Conservation (phyloP, 2,797 vertebrate species). For the Sebastes minor region DNA sequence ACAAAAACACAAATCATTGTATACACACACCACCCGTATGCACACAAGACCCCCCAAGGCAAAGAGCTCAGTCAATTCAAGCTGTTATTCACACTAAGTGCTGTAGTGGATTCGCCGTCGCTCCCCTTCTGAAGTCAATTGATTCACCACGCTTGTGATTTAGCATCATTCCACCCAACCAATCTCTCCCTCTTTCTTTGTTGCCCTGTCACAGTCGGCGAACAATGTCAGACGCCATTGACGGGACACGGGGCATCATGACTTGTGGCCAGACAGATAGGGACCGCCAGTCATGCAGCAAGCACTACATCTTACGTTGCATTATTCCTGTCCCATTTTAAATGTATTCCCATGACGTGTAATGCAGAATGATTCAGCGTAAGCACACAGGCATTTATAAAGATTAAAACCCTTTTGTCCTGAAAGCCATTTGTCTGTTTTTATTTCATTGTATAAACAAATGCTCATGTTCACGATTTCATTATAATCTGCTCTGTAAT, state of each 20-base stretch:
- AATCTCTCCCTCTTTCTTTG: constrained; percentile 15
- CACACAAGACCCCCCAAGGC: constrained; percentile 13
- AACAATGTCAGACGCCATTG: constrained; percentile 20
- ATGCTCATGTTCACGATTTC: constrained; percentile 30
- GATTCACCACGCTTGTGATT: constrained; percentile 47
- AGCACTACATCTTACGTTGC: background rate
- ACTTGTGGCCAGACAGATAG: background rate
- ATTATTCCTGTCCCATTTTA: constrained; percentile 12
- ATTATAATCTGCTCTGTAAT: constrained; percentile 55
- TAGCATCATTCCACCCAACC: constrained; percentile 20
- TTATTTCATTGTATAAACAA: constrained; percentile 37
- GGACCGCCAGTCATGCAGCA: constrained; percentile 3
- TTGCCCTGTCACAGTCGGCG: constrained; percentile 30
- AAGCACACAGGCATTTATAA: constrained; percentile 34
- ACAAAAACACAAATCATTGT: constrained; percentile 2
- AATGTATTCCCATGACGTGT: background rate
- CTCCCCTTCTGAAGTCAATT: constrained; percentile 42
- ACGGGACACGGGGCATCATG: constrained; percentile 6
- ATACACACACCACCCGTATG: background rate
- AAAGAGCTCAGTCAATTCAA: constrained; percentile 53
- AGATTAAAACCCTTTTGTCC: constrained; percentile 32
- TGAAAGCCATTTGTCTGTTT: constrained; percentile 49
- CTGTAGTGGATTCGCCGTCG: constrained; percentile 20
- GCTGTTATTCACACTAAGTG: constrained; percentile 60
- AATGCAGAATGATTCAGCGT: constrained; percentile 31